Conservation (phyloP, 2,113 vertebrate species). For the Morone chrysops region DNA sequence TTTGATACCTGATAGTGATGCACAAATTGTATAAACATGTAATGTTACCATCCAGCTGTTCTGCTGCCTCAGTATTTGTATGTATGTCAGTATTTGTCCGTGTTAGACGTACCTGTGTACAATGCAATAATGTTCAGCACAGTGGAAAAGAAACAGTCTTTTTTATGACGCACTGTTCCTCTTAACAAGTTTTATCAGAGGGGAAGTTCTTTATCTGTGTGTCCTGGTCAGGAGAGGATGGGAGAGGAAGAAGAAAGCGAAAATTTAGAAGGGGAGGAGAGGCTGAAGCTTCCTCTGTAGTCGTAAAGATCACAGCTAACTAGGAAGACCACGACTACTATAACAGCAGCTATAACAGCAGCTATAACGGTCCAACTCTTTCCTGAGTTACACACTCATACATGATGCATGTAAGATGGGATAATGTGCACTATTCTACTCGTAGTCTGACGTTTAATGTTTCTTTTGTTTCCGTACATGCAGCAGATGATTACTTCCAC, state of each 20-base stretch:
- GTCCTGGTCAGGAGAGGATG: slow-evolving; percentile 52
- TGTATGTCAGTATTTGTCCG: background rate
- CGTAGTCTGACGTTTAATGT: background rate
- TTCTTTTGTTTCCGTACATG: background rate
- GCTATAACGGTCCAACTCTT: background rate
- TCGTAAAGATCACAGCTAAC: slow-evolving; percentile 67
- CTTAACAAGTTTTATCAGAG: slow-evolving; percentile 55
- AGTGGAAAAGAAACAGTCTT: slow-evolving; percentile 15
- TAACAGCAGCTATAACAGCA: slow-evolving; percentile 8
- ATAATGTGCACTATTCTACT: background rate
- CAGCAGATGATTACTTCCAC: background rate
- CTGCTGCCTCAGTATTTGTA: background rate
- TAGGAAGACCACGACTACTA: background rate
- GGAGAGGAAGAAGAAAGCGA: slow-evolving; percentile 59
- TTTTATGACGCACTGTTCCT: slow-evolving; percentile 58
- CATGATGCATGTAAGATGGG: too few species aligned
- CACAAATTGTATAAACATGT: too few species aligned
- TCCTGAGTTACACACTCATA: background rate
- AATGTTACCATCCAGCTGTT: background rate
- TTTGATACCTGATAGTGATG: too few species aligned
- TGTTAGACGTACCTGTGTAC: background rate
- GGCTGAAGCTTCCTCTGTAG: slow-evolving; percentile 51
- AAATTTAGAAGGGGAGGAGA: slow-evolving; percentile 53
- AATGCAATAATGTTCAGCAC: background rate
- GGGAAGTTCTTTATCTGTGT: slow-evolving; percentile 74